Evolutionary conservation across 37 sponge, comb jelly and placozoan species (phyloP).

Genomic region (Mnemiopsis leidyi): DNA sequence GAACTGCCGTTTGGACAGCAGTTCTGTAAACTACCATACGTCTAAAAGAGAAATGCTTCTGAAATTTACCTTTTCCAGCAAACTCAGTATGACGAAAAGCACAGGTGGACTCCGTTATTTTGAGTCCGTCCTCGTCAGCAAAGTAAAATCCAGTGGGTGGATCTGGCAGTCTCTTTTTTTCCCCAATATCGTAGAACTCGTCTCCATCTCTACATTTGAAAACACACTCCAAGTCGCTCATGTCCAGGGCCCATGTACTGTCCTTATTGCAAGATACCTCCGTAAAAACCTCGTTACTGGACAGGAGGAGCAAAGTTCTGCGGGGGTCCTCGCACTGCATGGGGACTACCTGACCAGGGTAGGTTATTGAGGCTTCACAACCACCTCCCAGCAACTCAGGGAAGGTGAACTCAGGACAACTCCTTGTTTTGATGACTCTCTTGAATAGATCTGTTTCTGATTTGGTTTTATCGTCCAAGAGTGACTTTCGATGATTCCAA

Average conservation of each 20-base stretch:
- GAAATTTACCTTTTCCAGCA: no score
- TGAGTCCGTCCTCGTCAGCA: background rate
- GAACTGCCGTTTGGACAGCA: no score
- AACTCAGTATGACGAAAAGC: no score
- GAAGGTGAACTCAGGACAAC: background rate
- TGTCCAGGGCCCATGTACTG: background rate
- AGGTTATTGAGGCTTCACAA: background rate
- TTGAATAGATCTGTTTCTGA: background rate
- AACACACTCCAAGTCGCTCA: background rate
- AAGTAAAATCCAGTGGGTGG: background rate
- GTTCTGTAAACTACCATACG: no score
- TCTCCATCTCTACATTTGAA: background rate
- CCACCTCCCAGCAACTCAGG: background rate
- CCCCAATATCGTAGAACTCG: background rate
- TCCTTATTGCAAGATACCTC: background rate
- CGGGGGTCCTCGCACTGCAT: background rate
- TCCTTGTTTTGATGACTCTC: background rate
- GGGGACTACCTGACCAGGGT: background rate
- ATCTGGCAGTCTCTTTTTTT: background rate
- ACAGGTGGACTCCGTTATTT: background rate
- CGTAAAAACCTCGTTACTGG: background rate
- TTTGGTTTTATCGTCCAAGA: background rate
- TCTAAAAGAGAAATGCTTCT: no score
- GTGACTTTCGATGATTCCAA: background rate
- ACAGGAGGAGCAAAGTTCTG: background rate